phyloP scores from a whole-genome alignment of 2,888 invertebrate genomes.

The Idaea straminata region DNA sequence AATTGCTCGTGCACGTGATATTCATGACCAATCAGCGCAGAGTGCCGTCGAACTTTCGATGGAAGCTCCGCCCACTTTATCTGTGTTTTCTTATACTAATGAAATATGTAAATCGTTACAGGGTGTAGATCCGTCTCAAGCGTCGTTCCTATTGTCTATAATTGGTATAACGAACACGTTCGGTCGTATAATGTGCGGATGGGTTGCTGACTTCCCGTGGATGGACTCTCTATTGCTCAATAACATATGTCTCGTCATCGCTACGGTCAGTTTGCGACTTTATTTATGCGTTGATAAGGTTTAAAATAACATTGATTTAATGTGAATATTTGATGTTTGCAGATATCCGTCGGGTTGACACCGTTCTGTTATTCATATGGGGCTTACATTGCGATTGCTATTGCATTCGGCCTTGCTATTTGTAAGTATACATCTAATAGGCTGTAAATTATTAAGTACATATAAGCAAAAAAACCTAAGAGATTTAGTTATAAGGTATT shows the following conservation, averaged over 20 bases:
- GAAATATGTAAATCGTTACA: slow-evolving; percentile 51
- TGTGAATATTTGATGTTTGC: slow-evolving; percentile 28
- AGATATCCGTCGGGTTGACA: slow-evolving; percentile 86
- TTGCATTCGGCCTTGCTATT: slow-evolving; percentile 95
- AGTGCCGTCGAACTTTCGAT: too few relatives aligned
- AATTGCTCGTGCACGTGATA: too few relatives aligned
- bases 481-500: too few relatives aligned
- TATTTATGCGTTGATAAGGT: not conserved
- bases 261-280: slow-evolving; percentile 81
- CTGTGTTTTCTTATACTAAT: too few relatives aligned
- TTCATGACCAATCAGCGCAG: too few relatives aligned
- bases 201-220: slow-evolving; percentile 94
- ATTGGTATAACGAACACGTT: slow-evolving; percentile 97
- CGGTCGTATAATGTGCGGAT: slow-evolving; percentile 93
- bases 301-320: not conserved
- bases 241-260: slow-evolving; percentile 94
- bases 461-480: too few relatives aligned
- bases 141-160: slow-evolving; percentile 88
- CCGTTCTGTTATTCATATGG: slow-evolving; percentile 91
- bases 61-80: too few relatives aligned
- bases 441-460: too few relatives aligned
- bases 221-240: slow-evolving; percentile 96
- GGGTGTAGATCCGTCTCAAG: slow-evolving; percentile 86
- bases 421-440: slow-evolving; percentile 80
- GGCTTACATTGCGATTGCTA: slow-evolving; percentile 88